A percentile compares a stretch with the other conserved stretches of the same genome.
These are phyloP conservation scores for Sterna hirundo DNA, from an alignment of 2,113 vertebrate species.

Conservation along the genomic window DNA sequence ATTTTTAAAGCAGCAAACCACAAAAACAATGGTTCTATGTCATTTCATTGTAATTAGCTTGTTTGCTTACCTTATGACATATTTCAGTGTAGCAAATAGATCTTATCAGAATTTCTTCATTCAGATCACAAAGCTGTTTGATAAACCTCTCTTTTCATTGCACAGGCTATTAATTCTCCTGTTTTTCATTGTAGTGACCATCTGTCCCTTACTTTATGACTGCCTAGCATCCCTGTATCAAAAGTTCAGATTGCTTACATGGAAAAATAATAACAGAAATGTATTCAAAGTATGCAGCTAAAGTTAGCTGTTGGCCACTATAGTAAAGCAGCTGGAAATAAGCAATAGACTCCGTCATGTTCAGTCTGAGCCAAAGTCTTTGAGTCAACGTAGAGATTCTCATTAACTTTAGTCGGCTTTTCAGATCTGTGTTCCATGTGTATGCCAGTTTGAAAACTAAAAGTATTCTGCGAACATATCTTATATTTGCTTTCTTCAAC, in stretches of 20 bases:
- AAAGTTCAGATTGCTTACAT: neutral
- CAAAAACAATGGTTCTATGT: neutral
- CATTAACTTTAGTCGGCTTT: neutral
- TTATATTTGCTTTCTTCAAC: neutral
- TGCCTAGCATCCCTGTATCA: neutral
- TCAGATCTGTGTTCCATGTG: neutral
- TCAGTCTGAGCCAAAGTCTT: neutral
- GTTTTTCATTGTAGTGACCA: neutral
- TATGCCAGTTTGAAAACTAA: neutral
- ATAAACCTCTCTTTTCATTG: neutral
- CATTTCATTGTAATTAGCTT: neutral
- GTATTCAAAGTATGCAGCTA: neutral
- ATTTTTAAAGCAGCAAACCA: neutral
- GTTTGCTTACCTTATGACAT: neutral
- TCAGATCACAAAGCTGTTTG: neutral
- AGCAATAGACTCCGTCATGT: neutral
- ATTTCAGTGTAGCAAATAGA: neutral
- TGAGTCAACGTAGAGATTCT: neutral
- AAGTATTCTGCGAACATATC: neutral
- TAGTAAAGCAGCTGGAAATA: conserved; percentile 1
- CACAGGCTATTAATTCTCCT: neutral
- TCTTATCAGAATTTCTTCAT: neutral
- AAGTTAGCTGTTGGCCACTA: neutral
- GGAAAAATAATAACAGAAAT: conserved; percentile 5
- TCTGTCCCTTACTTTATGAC: neutral